Percentiles rank a stretch among this genome's conserved stretches.
Conservation (phyloP, 2,888 invertebrate species). For the Endotricha flammealis region DNA sequence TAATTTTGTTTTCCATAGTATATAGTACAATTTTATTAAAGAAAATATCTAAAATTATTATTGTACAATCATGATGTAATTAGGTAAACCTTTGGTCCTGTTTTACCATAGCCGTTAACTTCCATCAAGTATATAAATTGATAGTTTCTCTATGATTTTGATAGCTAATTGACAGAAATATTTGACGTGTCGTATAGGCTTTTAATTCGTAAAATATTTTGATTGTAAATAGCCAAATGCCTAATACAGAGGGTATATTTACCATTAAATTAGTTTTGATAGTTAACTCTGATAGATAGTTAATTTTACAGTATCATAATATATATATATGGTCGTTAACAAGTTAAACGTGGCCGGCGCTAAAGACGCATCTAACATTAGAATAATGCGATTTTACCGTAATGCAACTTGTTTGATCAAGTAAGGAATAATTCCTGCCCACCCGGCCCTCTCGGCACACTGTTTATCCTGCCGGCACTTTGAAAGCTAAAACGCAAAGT, state of each 20-base stretch:
- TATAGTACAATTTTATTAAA: too few relatives aligned
- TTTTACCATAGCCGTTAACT: too few relatives aligned
- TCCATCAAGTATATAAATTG: too few relatives aligned
- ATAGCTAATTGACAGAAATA: too few relatives aligned
- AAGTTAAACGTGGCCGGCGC: neutral
- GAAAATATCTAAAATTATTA: too few relatives aligned
- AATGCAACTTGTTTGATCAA: constrained; percentile 58
- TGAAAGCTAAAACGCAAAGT: constrained; percentile 77
- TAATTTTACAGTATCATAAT: neutral
- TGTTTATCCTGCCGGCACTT: constrained; percentile 69
- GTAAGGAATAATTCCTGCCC: constrained; percentile 55
- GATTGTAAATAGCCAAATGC: too few relatives aligned
- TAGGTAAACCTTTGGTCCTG: too few relatives aligned
- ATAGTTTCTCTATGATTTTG: too few relatives aligned
- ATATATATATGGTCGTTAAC: neutral
- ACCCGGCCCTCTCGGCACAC: constrained; percentile 55
- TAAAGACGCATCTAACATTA: constrained; percentile 17
- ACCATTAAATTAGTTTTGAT: neutral
- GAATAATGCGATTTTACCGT: constrained; percentile 63
- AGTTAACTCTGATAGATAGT: neutral
- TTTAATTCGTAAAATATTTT: too few relatives aligned
- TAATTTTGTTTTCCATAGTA: too few relatives aligned
- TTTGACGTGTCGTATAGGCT: too few relatives aligned
- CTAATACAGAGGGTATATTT: neutral
- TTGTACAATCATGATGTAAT: too few relatives aligned